Percentiles rank a stretch among this genome's conserved stretches.
Evolutionary conservation across 2,888 invertebrate genomes (phyloP).

Genomic region (Agrochola litura): DNA sequence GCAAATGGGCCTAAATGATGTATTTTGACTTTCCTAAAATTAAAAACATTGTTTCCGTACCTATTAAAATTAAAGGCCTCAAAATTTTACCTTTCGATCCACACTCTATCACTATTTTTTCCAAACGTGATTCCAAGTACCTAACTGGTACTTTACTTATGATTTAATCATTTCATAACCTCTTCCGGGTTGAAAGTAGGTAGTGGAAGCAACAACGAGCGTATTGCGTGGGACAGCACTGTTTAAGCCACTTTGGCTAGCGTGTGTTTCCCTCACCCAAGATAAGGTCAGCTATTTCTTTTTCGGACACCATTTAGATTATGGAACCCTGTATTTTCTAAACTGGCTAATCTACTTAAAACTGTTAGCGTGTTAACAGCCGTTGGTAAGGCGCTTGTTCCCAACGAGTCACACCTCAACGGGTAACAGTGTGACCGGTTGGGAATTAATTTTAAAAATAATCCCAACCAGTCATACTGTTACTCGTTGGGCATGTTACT

Average conservation of each 20-base stretch:
- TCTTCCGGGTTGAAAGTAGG: slow-evolving; percentile 16
- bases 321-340: slow-evolving; percentile 28
- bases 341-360: slow-evolving; percentile 29
- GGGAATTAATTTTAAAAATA: too few species aligned
- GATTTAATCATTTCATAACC: neutral
- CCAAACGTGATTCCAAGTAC: neutral
- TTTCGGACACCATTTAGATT: slow-evolving; percentile 53
- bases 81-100: neutral
- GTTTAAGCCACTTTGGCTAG: slow-evolving; percentile 29
- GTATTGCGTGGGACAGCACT: slow-evolving; percentile 26
- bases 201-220: slow-evolving; percentile 22
- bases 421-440: too few species aligned
- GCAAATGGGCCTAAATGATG: too few species aligned
- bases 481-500: too few species aligned
- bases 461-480: too few species aligned
- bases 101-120: neutral
- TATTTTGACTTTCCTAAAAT: too few species aligned
- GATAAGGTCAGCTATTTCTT: slow-evolving; percentile 35
- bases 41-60: too few species aligned
- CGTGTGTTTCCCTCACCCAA: slow-evolving; percentile 32
- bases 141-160: too few species aligned
- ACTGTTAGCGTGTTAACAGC: slow-evolving; percentile 37
- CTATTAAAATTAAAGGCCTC: neutral
- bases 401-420: too few species aligned
- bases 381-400: too few species aligned